phyloP scores from a whole-genome alignment of 2,888 invertebrate genomes.

The Ypsolopha scabrella region DNA sequence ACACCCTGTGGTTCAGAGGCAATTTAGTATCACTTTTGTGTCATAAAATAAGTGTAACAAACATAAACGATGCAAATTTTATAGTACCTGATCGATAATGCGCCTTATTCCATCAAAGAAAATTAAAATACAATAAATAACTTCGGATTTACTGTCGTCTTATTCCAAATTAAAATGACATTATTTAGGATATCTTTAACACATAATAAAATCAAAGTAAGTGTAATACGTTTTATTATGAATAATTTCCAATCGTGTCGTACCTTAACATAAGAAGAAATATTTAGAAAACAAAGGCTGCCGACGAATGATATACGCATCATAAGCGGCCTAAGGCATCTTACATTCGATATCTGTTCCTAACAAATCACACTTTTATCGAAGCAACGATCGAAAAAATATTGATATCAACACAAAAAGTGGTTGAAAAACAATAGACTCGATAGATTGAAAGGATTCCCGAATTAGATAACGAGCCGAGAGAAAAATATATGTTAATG shows the following conservation, averaged over 20 bases:
- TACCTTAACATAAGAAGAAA: neutral
- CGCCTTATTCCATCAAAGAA: neutral
- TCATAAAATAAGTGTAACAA: neutral
- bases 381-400: conserved; percentile 60
- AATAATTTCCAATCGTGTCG: too few relatives aligned
- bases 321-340: conserved; percentile 50
- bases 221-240: too few relatives aligned
- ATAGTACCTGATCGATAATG: neutral
- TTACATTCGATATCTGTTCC: conserved; percentile 47
- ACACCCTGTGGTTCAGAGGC: too few relatives aligned
- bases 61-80: neutral
- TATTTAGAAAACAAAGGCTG: conserved; percentile 35
- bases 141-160: conserved; percentile 1
- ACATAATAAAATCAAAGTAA: too few relatives aligned
- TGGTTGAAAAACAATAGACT: conserved; percentile 65
- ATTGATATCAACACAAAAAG: conserved; percentile 67
- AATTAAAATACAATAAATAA: conserved; percentile 1
- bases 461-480: conserved; percentile 49
- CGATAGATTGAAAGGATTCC: conserved; percentile 66
- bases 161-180: neutral
- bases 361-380: conserved; percentile 68
- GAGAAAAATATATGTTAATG: conserved; percentile 59
- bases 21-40: too few relatives aligned
- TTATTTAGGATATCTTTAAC: neutral
- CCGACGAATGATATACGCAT: conserved; percentile 62